Evolutionary conservation across 2,888 invertebrate genomes (phyloP), one percentile per base, ranked within the genome.

Genomic region (Scrobipalpa atriplicella): DNA sequence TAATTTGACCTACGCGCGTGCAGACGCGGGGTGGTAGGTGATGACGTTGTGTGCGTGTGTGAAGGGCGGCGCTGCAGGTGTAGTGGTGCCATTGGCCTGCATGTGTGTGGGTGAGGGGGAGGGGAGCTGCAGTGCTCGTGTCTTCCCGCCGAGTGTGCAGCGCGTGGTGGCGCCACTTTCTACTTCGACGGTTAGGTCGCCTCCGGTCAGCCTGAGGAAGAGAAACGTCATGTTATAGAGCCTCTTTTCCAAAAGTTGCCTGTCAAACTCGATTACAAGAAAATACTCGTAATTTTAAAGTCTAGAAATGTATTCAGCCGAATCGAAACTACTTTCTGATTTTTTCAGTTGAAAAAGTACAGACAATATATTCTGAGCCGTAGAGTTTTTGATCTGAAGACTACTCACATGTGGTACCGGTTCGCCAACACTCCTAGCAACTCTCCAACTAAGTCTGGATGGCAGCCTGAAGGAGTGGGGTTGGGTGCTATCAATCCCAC

Each of bases 101-200:
- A 73, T 62, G 52, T 70, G 73, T 68, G 65, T 9, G 67, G 72
- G 63, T 5, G 76, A 65, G 39, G 73, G 68, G 29, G 81, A 63
- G 47, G 85, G 87, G 72, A 92, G 82, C 78, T 92, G 92, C 68
- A 93, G 81, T 68, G 92, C 90, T 72, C 92, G 88, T 16, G 95
- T 92, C 88, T 97, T 98, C 73, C 96, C 96, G 62, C 98, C 98
- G 71, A 99, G 93, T 80, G 95, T 96, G 84, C 98, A 98, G 73
- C 95, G 95, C 68, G 98, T 95, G 2, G 95, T 95, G 69, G 95
- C 95, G 51, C 95, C 95, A 21, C 95, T 95, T 78, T 94, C 94
- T 2, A 97, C 95, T 65, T 95, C 96, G 13, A 97, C 96, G 21
- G 94, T 88, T 29, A 98, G 84, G 67, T 97, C 97, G 0, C 93